phyloP scores from a whole-genome alignment of 2,797 vertebrate species.

The Iguana delicatissima region DNA sequence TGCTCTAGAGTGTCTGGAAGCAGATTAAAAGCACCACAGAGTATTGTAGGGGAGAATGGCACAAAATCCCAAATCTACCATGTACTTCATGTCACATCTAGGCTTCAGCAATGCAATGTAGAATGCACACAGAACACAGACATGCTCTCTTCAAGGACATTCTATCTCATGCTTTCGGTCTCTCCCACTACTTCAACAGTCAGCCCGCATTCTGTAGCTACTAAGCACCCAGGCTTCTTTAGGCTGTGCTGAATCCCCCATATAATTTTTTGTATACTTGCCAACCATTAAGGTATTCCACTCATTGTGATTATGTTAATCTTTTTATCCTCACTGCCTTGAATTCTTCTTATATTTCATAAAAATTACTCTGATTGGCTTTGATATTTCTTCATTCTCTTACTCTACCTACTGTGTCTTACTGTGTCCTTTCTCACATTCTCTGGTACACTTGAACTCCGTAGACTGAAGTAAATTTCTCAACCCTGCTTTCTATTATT shows the following conservation, averaged over 20 bases:
- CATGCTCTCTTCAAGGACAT: background rate
- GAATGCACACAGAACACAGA: too few relatives aligned
- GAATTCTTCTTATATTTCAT: background rate
- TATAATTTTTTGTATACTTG: background rate
- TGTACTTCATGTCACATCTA: background rate
- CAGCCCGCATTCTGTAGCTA: background rate
- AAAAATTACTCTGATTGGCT: background rate
- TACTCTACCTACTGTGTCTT: background rate
- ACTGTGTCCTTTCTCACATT: background rate
- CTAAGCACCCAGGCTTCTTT: background rate
- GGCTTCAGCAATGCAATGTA: too few relatives aligned
- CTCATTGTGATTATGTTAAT: background rate
- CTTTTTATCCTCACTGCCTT: background rate
- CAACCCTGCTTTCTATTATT: background rate
- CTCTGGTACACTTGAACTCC: background rate
- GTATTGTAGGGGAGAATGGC: background rate
- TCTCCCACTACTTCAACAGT: background rate
- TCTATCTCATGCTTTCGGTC: background rate
- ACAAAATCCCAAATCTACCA: background rate
- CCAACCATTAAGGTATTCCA: background rate
- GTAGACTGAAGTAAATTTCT: background rate
- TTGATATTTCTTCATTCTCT: background rate
- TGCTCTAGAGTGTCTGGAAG: background rate
- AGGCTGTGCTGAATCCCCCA: background rate
- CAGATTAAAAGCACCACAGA: background rate